Conservation (phyloP, 2,888 invertebrate genomes). For the Exephanes ischioxanthus region DNA sequence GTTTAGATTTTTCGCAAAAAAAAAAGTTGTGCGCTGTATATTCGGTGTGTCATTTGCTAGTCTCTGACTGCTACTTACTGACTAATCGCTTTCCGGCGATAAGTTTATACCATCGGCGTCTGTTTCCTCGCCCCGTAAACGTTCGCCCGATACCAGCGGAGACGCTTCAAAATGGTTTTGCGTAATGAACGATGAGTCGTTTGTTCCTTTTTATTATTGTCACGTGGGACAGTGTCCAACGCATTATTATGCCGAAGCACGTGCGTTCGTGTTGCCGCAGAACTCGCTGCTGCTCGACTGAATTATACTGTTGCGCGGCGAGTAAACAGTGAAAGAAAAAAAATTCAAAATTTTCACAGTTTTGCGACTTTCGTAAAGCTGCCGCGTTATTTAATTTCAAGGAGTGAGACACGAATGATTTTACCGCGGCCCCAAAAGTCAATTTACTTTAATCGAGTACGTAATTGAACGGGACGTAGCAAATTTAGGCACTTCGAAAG, state of each 20-base stretch:
- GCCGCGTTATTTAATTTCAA: not conserved
- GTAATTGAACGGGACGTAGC: not conserved
- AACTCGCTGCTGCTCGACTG: slow-evolving; percentile 13
- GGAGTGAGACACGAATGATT: not conserved
- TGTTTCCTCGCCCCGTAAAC: slow-evolving; percentile 31
- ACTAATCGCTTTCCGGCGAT: slow-evolving; percentile 8
- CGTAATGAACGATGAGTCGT: slow-evolving; percentile 42
- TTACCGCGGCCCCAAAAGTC: not conserved
- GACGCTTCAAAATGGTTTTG: slow-evolving; percentile 43
- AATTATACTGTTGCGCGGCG: slow-evolving; percentile 35
- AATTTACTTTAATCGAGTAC: slow-evolving; percentile 27
- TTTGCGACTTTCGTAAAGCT: not conserved
- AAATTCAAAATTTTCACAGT: not conserved
- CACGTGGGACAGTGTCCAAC: slow-evolving; percentile 27
- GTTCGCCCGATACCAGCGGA: slow-evolving; percentile 16
- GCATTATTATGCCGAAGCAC: slow-evolving; percentile 34
- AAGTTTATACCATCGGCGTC: slow-evolving; percentile 14
- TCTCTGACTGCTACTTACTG: not conserved
- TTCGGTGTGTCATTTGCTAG: not conserved
- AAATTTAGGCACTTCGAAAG: slow-evolving; percentile 5
- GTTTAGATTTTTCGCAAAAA: not conserved
- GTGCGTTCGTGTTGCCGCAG: slow-evolving; percentile 32
- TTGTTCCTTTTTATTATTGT: slow-evolving; percentile 49
- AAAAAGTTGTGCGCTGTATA: not conserved
- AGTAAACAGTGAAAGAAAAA: not conserved